These are phyloP conservation scores for Apteryx owenii DNA, from an alignment of 2,113 vertebrate species.

Conservation along the genomic window DNA sequence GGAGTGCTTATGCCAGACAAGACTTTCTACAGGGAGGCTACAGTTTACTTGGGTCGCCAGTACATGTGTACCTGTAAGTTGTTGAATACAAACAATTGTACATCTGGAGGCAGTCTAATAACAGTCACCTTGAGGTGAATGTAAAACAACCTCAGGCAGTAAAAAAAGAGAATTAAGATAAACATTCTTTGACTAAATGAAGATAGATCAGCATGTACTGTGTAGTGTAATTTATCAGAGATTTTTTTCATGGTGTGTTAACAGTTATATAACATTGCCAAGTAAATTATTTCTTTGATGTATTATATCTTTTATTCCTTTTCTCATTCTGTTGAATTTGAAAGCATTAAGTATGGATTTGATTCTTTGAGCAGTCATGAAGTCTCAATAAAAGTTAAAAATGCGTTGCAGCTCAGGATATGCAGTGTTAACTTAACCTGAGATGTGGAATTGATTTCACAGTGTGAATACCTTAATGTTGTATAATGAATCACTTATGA, in stretches of 20 bases:
- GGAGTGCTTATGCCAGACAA: background rate
- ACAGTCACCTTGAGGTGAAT: background rate
- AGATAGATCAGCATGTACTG: background rate
- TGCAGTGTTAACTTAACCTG: background rate
- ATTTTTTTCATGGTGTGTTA: background rate
- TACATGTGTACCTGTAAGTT: background rate
- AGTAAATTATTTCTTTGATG: background rate
- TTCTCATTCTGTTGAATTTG: background rate
- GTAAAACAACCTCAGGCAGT: background rate
- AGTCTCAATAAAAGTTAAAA: background rate
- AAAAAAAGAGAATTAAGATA: background rate
- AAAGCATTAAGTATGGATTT: background rate
- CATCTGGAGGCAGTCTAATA: background rate
- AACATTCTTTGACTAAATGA: background rate
- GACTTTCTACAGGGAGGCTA: background rate
- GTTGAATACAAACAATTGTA: background rate
- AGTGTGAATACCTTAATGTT: background rate
- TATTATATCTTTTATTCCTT: background rate
- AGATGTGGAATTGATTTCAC: background rate
- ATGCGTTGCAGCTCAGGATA: background rate
- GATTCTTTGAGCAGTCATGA: background rate
- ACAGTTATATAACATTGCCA: background rate
- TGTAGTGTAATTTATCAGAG: background rate
- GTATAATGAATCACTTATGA: background rate
- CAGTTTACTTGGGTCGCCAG: background rate